Evolutionary conservation across 2,113 vertebrate genomes (phyloP), one percentile per base, ranked within the genome.

Genomic region (Scolopax mira): DNA sequence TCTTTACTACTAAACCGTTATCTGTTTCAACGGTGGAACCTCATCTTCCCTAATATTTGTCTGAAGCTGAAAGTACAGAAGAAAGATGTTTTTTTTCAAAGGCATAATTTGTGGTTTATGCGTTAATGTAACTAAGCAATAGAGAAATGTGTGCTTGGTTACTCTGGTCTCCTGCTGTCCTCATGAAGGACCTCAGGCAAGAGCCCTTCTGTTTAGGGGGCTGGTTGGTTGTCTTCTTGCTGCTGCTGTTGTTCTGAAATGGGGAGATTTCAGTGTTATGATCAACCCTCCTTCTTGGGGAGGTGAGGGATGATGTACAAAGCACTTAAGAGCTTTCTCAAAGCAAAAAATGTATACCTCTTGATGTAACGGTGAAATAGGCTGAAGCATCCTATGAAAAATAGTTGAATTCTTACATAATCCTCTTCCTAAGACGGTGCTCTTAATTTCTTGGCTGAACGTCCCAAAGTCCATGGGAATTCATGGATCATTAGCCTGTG

Each of bases 231-330:
- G 3, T 55, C 0, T 23, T 78, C 19, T 3, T 83, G n/a, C 28
- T 75, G 31, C 30, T 70, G 52, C 41, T 41, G 41, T 18, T 70
- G 6, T 4, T 89, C 27, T 58, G 8, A 60, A 79, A 27, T 7
- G 4, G 10, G 10, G 49, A 58, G 8, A 31, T 35, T 72, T 82
- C 21, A 39, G 1, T 54, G 27, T 61, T 79, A 4, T 0, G 2
- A 35, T 39, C 73, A 73, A 0, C 15, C 6, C 9, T 54, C 22
- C 70, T 49, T 64, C 14, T 13, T 57, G 33, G 13, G 30, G 13
- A 35, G 27, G 17, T 1, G 2, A 60, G 25, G 10, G 11, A 2
- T 5, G 19, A 21, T 14, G 1, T 60, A 6, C 27, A 52, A 52
- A 88, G 25, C 28, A 23, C 3, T 19, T 24, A 23, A 0, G 3